Base-by-base conservation (phyloP, 2,797 vertebrate genomes). In the Kryptolebias ocellatus region DNA sequence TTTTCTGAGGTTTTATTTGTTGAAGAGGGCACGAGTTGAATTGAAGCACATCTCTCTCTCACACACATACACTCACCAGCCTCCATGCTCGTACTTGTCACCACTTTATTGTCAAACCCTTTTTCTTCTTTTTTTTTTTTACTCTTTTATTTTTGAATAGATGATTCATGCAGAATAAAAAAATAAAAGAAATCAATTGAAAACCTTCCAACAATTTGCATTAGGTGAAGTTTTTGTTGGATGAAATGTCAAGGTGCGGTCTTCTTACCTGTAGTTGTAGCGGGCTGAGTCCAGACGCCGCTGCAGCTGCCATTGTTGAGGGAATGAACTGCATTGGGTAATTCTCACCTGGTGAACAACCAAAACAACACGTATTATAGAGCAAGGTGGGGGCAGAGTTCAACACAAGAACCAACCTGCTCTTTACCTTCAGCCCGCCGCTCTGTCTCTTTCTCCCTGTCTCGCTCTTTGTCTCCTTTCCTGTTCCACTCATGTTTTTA, bases 301-400 rank as follows among this genome's bases (percentile, higher is more conserved):
- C 97, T 79, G 97, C 97, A 93, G 97, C 97, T 94, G 97, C 96
- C 96, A 99, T 98, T 93, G 97, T 96, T 71, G 98, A 99, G 84
- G 98, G 97, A 97, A 98, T 98, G 96, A 98, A 98, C 96, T 99
- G 98, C 95, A 98, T 96, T 60, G 98, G 97, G 94, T 98, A 99
- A 95, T 96, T 98, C 94, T 99, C 97, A 96, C 98, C 98, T 99
- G 97, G 95, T 88, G 82, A 90, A 75, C 53, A 71, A 70, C 4
- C 52, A 74, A 52, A 79, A 77, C 70, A 94, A 93, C 94, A 95
- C 92, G 94, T 90, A 93, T 89, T 92, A 60, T 78, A 84, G 80
- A 94, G 91, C 91, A 92, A 51, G 53, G 31, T 45, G 53, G 92
- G 90, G 88, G 83, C 85, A 89, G 86, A 93, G 92, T 90, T 94